Conservation (phyloP, 1,140 invertebrate genomes). For the Anagrus nilaparvatae region DNA sequence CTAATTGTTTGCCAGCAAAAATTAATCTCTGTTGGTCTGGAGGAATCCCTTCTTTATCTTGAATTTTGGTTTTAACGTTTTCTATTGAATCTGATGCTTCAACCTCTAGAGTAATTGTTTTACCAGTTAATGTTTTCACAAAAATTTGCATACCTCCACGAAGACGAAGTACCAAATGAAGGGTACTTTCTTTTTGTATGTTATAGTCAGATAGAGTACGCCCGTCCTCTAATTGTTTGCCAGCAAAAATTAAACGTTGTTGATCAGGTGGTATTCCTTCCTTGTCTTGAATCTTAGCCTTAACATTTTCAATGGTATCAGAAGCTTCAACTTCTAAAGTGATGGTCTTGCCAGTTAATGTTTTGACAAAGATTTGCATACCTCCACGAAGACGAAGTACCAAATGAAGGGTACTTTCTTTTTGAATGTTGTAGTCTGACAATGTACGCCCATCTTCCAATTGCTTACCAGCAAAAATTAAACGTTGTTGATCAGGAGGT, state of each 20-base stretch:
- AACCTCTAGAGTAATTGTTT: constrained; percentile 40
- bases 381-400: not conserved
- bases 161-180: constrained; percentile 32
- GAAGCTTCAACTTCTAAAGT: constrained; percentile 42
- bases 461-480: constrained; percentile 47
- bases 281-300: constrained; percentile 62
- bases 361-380: constrained; percentile 15
- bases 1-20: no score
- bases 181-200: no score
- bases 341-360: constrained; percentile 21
- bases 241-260: constrained; percentile 55
- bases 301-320: constrained; percentile 67
- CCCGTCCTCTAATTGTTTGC: no score
- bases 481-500: constrained; percentile 43
- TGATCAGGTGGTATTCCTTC: constrained; percentile 60
- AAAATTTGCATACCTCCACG: constrained; percentile 12
- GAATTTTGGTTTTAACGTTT: constrained; percentile 54
- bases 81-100: constrained; percentile 54
- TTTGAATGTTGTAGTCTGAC: not conserved
- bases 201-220: no score
- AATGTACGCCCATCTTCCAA: constrained; percentile 36
- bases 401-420: constrained; percentile 19
- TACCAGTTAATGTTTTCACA: constrained; percentile 23
- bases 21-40: constrained; percentile 48
- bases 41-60: constrained; percentile 44